Evolutionary conservation across 2,888 invertebrate genomes (phyloP), one percentile per base, ranked within the genome.

Genomic region (Blastobasis lacticolella): DNA sequence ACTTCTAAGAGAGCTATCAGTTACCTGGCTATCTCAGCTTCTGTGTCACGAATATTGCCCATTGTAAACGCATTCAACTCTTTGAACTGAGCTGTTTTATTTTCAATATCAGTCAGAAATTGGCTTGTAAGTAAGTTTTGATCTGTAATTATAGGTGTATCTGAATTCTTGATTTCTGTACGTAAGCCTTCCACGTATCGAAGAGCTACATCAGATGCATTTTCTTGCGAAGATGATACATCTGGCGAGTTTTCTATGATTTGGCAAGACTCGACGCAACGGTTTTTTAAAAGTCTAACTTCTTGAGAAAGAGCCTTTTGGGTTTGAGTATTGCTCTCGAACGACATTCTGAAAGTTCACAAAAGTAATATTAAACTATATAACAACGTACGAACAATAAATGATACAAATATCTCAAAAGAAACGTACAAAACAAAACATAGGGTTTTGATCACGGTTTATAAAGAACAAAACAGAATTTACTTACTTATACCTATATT

Each of bases 11-110:
- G 23, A 23, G 23, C 23, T 2, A 23, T 23, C 2, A 23, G 23
- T 23, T 58, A 88, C 88, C 82, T 82, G 54, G 67, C 67, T 54
- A 80, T 84, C 61, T 88, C 84, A 40, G 60, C 57, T 50, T 81
- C 74, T 36, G 78, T 59, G 57, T 88, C 87, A 57, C 62, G 63
- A 46, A 83, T 73, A n/a, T 64, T 62, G 3, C 81, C 82, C 54
- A 58, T 69, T 3, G 75, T 79, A 54, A 76, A 85, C 6, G 81
- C 81, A 9, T 69, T 67, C 6, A 81, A 58, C 51, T 86, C 79
- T 54, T 84, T 70, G 9, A 83, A 60, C 40, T 85, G 75, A 0
- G 48, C 53, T 40, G 70, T 73, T 58, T 79, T 84, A 7, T 77
- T 68, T 55, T 73, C 78, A 2, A 83, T 63, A 55, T 85, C 82